Percentiles rank a stretch among this genome's conserved stretches.
phyloP scores from a whole-genome alignment of 2,113 vertebrate species.

The Ariopsis seemanni region DNA sequence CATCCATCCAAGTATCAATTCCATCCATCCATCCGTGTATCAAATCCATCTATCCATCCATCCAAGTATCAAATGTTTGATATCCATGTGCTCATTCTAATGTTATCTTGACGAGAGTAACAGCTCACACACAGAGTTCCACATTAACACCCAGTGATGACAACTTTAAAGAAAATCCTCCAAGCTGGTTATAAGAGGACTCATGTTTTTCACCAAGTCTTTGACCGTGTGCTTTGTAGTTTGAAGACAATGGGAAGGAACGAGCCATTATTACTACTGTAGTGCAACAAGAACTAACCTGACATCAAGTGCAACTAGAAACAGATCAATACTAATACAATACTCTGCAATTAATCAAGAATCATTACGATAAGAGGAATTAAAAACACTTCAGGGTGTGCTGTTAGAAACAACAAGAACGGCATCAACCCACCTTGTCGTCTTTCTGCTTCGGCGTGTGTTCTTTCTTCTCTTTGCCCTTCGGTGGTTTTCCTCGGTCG shows the following conservation, averaged over 20 bases:
- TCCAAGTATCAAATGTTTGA: too few relatives aligned
- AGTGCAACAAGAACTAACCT: background rate
- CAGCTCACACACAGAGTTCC: too few relatives aligned
- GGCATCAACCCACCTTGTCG: slow-evolving; percentile 79
- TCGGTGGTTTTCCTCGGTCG: slow-evolving; percentile 79
- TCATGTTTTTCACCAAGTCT: too few relatives aligned
- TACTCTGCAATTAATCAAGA: background rate
- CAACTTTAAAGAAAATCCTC: too few relatives aligned
- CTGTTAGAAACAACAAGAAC: background rate
- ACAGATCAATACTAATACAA: background rate
- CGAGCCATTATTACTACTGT: background rate
- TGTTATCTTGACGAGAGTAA: too few relatives aligned
- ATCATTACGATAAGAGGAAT: background rate
- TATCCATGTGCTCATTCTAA: too few relatives aligned
- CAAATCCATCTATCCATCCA: too few relatives aligned
- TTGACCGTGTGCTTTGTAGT: background rate
- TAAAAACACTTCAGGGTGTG: background rate
- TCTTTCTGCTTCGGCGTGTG: slow-evolving; percentile 82
- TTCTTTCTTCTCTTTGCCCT: slow-evolving; percentile 87
- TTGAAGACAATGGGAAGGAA: background rate
- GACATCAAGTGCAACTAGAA: background rate
- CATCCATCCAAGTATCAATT: too few relatives aligned
- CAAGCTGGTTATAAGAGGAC: too few relatives aligned
- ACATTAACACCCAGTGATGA: too few relatives aligned
- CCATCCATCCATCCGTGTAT: too few relatives aligned